Conservation (phyloP, 2,797 vertebrate species). For the Myoxocephalus aenaeus region DNA sequence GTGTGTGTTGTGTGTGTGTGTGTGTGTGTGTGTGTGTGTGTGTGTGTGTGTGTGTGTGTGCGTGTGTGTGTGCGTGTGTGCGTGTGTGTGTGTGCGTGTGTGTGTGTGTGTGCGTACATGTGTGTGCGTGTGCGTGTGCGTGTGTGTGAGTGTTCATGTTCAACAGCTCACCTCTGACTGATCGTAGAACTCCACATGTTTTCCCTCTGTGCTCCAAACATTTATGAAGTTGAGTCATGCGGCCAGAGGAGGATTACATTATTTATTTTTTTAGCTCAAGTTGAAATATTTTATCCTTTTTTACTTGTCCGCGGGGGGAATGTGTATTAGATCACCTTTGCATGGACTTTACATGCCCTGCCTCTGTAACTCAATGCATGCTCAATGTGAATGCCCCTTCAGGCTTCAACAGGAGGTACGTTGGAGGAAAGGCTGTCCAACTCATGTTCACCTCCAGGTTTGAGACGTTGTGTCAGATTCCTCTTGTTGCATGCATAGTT, state of each 20-base stretch:
- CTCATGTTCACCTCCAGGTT: not conserved
- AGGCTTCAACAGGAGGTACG: not conserved
- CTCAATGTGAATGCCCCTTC: not conserved
- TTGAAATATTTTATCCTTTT: not conserved
- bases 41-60: not conserved
- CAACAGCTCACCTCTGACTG: constrained; percentile 3
- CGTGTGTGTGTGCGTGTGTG: not conserved
- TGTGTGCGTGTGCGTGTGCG: too few species aligned
- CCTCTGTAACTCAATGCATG: not conserved
- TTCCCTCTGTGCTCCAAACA: not conserved
- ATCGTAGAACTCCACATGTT: not conserved
- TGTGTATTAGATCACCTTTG: not conserved
- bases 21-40: too few species aligned
- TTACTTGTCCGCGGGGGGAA: not conserved
- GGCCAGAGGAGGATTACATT: not conserved
- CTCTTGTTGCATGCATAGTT: not conserved
- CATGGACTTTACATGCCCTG: not conserved
- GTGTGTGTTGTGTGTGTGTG: too few species aligned
- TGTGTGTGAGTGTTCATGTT: not conserved
- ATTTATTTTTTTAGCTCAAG: not conserved
- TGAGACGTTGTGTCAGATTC: not conserved
- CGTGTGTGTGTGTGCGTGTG: not conserved
- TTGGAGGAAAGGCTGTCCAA: not conserved
- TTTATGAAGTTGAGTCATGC: not conserved
- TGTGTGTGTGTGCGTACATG: too few species aligned